Evolutionary conservation across 2,888 invertebrate species (phyloP).

Genomic region (Drosophila flavopinicola): DNA sequence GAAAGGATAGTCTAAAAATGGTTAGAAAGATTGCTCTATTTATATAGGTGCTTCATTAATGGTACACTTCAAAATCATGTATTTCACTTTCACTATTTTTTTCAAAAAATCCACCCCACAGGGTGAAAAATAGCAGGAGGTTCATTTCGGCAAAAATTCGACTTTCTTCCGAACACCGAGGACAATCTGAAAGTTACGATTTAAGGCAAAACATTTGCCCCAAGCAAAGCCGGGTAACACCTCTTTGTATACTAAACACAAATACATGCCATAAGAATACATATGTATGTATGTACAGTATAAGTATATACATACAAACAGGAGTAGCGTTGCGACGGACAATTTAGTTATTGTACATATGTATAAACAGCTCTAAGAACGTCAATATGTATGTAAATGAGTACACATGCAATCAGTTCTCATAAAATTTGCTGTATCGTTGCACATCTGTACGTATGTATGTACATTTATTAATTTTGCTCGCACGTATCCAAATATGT

Average conservation of each 20-base stretch:
- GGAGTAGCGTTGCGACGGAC: no score
- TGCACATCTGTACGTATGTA: constrained; percentile 1
- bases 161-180: no score
- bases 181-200: background rate
- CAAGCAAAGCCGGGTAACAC: constrained; percentile 9
- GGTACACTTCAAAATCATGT: no score
- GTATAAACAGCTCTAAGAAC: background rate
- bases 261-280: constrained; percentile 4
- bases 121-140: no score
- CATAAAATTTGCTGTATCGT: background rate
- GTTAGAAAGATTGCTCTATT: no score
- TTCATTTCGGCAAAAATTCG: no score
- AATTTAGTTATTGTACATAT: background rate
- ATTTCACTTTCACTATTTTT: no score
- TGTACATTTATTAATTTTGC: constrained; percentile 6
- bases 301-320: constrained; percentile 1
- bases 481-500: constrained; percentile 10
- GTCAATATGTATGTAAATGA: background rate
- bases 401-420: background rate
- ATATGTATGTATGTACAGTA: constrained; percentile 2
- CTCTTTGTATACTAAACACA: background rate
- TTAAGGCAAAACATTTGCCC: background rate
- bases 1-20: no score
- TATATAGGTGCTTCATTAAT: no score
- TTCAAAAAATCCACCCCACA: no score